These are phyloP conservation scores for Hoplostethus atlanticus DNA, from an alignment of 2,797 vertebrate genomes.

Conservation along the genomic window DNA sequence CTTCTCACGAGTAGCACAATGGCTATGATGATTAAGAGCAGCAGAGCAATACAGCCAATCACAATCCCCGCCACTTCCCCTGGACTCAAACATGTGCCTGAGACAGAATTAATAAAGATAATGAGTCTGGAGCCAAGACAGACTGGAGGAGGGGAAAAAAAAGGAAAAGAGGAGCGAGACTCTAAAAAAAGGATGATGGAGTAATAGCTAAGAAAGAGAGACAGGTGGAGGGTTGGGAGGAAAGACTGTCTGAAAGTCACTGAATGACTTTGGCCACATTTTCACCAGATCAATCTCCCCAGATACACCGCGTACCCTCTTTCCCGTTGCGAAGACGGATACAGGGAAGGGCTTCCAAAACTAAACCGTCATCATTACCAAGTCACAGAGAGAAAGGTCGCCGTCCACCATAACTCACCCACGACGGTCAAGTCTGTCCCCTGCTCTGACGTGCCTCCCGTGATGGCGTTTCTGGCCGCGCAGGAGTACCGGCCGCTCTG, in stretches of 20 bases:
- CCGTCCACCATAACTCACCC: conserved; percentile 77
- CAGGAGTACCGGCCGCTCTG: conserved; percentile 80
- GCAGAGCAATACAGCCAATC: conserved; percentile 83
- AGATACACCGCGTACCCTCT: conserved; percentile 56
- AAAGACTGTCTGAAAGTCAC: conserved; percentile 59
- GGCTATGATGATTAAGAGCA: conserved; percentile 80
- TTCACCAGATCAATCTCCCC: conserved; percentile 72
- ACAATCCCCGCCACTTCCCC: conserved; percentile 90
- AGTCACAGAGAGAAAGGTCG: conserved; percentile 55
- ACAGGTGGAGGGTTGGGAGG: conserved; percentile 32
- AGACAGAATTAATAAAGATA: conserved; percentile 70
- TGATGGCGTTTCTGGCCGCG: conserved; percentile 77
- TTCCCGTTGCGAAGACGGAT: conserved; percentile 74
- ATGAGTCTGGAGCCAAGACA: conserved; percentile 61
- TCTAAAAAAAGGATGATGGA: conserved; percentile 52
- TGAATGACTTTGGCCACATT: conserved; percentile 74
- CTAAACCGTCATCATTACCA: conserved; percentile 66
- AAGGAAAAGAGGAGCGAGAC: conserved; percentile 18
- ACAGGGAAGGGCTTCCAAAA: conserved; percentile 51
- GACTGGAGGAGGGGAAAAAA: conserved; percentile 26
- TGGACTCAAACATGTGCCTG: conserved; percentile 81
- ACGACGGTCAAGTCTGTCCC: conserved; percentile 72
- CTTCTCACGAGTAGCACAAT: conserved; percentile 73
- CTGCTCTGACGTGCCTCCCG: conserved; percentile 65
- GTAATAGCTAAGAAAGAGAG: conserved; percentile 36